Base-by-base conservation (phyloP, 2,113 vertebrate species). In the Chaetura pelagica region DNA sequence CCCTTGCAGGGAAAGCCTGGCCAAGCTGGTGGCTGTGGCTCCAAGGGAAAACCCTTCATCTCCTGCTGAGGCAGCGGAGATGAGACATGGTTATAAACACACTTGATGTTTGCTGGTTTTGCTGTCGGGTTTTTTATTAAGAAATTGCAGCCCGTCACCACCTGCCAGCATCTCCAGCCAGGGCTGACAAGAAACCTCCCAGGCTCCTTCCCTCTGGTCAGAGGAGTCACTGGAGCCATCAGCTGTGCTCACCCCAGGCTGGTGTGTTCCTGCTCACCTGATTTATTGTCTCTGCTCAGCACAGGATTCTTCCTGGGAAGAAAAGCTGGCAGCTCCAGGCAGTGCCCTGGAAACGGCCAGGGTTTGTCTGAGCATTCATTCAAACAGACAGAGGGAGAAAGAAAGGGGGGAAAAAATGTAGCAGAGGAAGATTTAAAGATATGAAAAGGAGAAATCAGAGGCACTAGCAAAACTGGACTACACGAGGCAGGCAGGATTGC, bases 271-370 rank as follows among this genome's bases (percentile, higher is more conserved):
- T 55, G 54, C 73, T 78, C 95, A 67, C 69, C 93, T 58, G 32
- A 58, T 74, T 77, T 63, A 32, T 78, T 67, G 61, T 48, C 92
- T 48, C 77, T 54, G 91, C 84, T 64, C 74, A 64, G 66, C 93
- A 77, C 66, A 51, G 8, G 7, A 51, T 73, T 58, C 81, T 94
- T 84, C 84, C n/a, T 15, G 8, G 80, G 73, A 38, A 88, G 89
- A 59, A 46, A 18, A 9, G 2, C 7, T 93, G 93, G 92, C 88
- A 86, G 52, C 48, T 51, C 17, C 7, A 75, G 82, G 62, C 57
- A 12, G 34, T 40, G 68, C 83, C 95, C 92, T 93, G 84, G 95
- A 93, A 89, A 63, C 94, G 79, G 84, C 62, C 57, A 32, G 68
- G 0, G 17, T 44, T 83, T 80, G 69, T 61, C 77, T 84, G 91